Evolutionary conservation across 2,797 vertebrate genomes (phyloP).

Genomic region (Sparidentex hasta): DNA sequence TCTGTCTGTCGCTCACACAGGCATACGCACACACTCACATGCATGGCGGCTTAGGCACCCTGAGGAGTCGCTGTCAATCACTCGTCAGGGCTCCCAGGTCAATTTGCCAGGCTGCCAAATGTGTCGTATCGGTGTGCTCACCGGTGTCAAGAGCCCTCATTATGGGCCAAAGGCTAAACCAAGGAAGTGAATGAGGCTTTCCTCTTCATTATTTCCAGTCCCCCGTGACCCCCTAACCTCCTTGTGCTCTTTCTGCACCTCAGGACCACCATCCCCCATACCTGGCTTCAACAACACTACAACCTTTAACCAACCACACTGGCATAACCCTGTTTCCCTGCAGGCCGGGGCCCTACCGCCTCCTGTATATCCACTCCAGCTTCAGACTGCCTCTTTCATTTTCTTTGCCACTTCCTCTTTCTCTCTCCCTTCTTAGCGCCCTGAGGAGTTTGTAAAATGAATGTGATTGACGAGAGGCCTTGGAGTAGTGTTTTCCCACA

Average conservation of each 20-base stretch:
- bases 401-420: constrained; percentile 16
- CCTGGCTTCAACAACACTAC: constrained; percentile 57
- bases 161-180: constrained; percentile 86
- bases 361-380: constrained; percentile 47
- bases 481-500: constrained; percentile 45
- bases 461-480: constrained; percentile 45
- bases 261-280: constrained; percentile 26
- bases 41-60: constrained; percentile 56
- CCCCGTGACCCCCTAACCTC: constrained; percentile 73
- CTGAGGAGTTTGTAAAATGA: constrained; percentile 41
- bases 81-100: constrained; percentile 73
- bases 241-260: constrained; percentile 38
- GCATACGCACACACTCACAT: constrained; percentile 29
- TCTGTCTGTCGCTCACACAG: neutral
- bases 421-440: constrained; percentile 15
- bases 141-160: constrained; percentile 83
- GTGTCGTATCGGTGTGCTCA: constrained; percentile 79
- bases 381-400: constrained; percentile 19
- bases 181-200: constrained; percentile 81
- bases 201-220: constrained; percentile 79
- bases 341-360: constrained; percentile 37
- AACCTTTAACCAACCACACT: constrained; percentile 64
- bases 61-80: constrained; percentile 85
- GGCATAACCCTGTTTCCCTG: constrained; percentile 43
- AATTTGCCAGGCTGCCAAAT: constrained; percentile 84